Percentiles rank a stretch among this genome's conserved stretches.
These are phyloP conservation scores for Drosophila sucinea DNA, from an alignment of 1,140 invertebrate genomes.

Conservation along the genomic window DNA sequence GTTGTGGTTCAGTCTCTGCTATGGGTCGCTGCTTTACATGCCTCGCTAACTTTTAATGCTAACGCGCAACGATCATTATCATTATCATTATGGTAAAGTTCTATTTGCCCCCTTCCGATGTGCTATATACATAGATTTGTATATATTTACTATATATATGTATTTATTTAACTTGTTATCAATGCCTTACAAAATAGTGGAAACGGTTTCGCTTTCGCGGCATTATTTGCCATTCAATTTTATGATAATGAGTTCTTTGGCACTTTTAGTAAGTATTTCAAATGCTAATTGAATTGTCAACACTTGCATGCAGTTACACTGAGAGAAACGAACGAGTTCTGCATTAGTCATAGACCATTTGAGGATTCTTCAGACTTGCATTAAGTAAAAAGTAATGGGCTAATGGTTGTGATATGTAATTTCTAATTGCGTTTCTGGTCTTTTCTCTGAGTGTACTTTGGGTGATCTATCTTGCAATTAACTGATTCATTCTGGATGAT, in stretches of 20 bases:
- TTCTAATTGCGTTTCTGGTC: too few species aligned
- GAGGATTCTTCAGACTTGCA: too few species aligned
- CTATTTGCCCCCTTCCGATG: neutral
- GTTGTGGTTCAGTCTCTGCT: slow-evolving; percentile 7
- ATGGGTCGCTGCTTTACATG: slow-evolving; percentile 49
- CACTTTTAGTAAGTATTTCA: slow-evolving; percentile 16
- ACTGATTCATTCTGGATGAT: slow-evolving; percentile 3
- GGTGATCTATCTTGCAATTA: neutral
- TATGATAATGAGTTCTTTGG: slow-evolving; percentile 34
- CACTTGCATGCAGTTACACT: neutral
- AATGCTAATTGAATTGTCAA: slow-evolving; percentile 46
- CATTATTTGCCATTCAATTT: slow-evolving; percentile 36
- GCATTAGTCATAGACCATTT: too few species aligned
- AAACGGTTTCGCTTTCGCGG: slow-evolving; percentile 41
- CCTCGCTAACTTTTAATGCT: slow-evolving; percentile 44
- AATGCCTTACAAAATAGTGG: slow-evolving; percentile 51
- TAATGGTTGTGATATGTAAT: too few species aligned
- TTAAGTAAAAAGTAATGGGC: too few species aligned
- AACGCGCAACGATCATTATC: slow-evolving; percentile 21
- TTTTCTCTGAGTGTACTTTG: neutral
- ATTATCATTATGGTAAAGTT: slow-evolving; percentile 25
- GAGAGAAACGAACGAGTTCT: neutral
- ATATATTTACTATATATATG: neutral
- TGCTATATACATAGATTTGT: neutral
- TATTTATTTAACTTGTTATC: slow-evolving; percentile 51